A percentile compares a stretch with the other conserved stretches of the same genome.
Evolutionary conservation across 2,888 invertebrate genomes (phyloP).

Genomic region (Amphiduros pacificus): DNA sequence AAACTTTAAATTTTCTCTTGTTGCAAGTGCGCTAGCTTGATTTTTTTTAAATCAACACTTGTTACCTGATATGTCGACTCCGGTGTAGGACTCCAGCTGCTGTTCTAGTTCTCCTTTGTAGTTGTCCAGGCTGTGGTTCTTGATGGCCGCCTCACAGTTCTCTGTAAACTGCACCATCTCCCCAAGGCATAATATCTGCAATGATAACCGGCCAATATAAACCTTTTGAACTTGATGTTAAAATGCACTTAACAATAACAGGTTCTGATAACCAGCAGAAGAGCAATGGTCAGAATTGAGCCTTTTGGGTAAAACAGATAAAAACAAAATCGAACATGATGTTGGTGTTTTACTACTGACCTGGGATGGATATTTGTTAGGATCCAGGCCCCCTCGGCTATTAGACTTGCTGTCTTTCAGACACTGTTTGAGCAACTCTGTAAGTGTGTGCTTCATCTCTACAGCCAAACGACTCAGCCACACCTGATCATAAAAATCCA

Average conservation of each 20-base stretch:
- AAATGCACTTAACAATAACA: too few relatives aligned
- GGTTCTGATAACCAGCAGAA: too few relatives aligned
- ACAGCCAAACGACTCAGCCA: conserved; percentile 78
- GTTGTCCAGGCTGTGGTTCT: conserved; percentile 62
- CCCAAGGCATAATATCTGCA: conserved; percentile 76
- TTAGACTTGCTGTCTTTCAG: conserved; percentile 60
- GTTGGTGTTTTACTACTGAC: too few relatives aligned
- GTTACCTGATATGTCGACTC: conserved; percentile 50
- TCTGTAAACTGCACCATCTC: conserved; percentile 84
- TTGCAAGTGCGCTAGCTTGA: too few relatives aligned
- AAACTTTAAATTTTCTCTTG: too few relatives aligned
- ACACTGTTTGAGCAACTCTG: conserved; percentile 69
- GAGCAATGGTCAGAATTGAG: too few relatives aligned
- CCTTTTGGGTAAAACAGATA: too few relatives aligned
- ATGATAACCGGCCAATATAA: too few relatives aligned
- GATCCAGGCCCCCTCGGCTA: conserved; percentile 63
- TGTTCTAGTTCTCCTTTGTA: conserved; percentile 54
- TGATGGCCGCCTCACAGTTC: conserved; percentile 80
- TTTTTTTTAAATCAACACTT: too few relatives aligned
- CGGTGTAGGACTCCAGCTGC: conserved; percentile 61
- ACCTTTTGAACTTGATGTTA: too few relatives aligned
- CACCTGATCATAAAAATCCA: conserved; percentile 43
- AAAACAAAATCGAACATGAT: too few relatives aligned
- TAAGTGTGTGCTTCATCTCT: conserved; percentile 80
- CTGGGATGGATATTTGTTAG: conserved; percentile 71